Conservation (phyloP, 2,888 invertebrate genomes). For the Meganola albula region DNA sequence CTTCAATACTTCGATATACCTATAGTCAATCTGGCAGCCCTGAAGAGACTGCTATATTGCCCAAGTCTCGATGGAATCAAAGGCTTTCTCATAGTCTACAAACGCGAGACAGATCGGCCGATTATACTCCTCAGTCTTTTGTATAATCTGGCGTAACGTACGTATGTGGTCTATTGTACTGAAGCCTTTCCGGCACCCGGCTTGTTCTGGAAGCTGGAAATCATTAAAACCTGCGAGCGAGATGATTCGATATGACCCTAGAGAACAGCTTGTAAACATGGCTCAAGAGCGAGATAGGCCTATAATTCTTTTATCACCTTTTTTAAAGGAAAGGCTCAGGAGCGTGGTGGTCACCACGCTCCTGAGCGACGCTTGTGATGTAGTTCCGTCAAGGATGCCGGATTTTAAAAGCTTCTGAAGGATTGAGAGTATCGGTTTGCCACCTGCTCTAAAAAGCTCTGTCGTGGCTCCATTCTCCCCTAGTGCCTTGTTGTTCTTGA, state of each 20-base stretch:
- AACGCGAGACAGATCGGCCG: neutral
- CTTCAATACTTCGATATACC: constrained; percentile 3
- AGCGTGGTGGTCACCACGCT: constrained; percentile 2
- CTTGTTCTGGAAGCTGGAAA: constrained; percentile 1
- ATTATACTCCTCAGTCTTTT: constrained; percentile 1
- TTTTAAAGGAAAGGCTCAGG: constrained; percentile 3
- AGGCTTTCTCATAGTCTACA: constrained; percentile 3
- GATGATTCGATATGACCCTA: neutral
- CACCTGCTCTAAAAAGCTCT: too few species aligned
- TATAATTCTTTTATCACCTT: constrained; percentile 3
- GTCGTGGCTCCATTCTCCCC: too few species aligned
- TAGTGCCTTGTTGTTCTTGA: too few species aligned
- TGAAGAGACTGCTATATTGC: constrained; percentile 2
- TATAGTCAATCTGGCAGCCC: constrained; percentile 1
- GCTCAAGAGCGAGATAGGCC: constrained; percentile 1
- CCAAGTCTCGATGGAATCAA: constrained; percentile 2
- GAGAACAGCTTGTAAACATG: constrained; percentile 3
- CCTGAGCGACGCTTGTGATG: neutral
- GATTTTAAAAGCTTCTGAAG: constrained; percentile 14
- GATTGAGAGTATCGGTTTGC: too few species aligned
- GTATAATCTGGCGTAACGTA: constrained; percentile 2
- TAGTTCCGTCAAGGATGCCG: neutral
- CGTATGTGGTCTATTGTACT: constrained; percentile 2
- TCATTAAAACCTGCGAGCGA: neutral
- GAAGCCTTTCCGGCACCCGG: neutral